Conservation (phyloP, 2,113 vertebrate species). For the Pteronura brasiliensis region DNA sequence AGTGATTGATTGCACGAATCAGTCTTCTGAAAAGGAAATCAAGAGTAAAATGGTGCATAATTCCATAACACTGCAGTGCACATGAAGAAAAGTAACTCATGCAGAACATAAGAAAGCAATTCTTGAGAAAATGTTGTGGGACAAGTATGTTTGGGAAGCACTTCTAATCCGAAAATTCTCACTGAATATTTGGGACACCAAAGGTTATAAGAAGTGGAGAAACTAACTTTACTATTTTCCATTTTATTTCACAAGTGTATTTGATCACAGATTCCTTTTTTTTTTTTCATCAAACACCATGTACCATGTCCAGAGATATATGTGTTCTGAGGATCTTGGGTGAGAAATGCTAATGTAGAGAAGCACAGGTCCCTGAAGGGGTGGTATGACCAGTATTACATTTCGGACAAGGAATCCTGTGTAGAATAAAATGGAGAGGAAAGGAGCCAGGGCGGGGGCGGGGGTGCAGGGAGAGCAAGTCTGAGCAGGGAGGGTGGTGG, state of each 20-base stretch:
- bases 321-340: not conserved
- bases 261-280: not conserved
- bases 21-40: conserved; percentile 80
- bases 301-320: not conserved
- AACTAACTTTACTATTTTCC: not conserved
- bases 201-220: not conserved
- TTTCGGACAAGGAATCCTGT: not conserved
- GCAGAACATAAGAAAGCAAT: conserved; percentile 70
- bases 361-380: not conserved
- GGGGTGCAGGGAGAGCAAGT: not conserved
- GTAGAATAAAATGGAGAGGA: not conserved
- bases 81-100: conserved; percentile 64
- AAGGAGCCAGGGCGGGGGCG: not conserved
- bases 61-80: conserved; percentile 75
- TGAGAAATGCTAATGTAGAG: not conserved
- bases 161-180: conserved; percentile 15
- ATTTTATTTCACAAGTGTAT: not conserved
- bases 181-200: not conserved
- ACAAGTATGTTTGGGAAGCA: not conserved
- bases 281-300: not conserved
- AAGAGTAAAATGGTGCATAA: conserved; percentile 78
- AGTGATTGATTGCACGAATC: conserved; percentile 82
- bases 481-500: not conserved
- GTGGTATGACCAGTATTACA: not conserved
- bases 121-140: not conserved